Evolutionary conservation across 2,888 invertebrate genomes (phyloP).

Genomic region (Deroplatys truncata): DNA sequence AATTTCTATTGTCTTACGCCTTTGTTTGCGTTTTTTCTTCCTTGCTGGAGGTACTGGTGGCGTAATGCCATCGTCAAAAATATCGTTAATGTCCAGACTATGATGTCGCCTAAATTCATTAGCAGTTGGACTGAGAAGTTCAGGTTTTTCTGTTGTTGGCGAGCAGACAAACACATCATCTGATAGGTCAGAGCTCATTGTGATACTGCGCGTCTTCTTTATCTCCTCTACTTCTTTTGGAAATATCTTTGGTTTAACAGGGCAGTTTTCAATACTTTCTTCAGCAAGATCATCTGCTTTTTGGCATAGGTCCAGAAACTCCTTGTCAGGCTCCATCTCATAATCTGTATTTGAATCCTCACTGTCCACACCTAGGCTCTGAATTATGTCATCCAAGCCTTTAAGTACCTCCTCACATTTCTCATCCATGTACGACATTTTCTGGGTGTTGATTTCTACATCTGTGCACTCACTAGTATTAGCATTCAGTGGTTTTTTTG

Average conservation of each 20-base stretch:
- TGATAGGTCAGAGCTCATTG: conserved; percentile 20
- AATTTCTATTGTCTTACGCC: not conserved
- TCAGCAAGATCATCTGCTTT: not conserved
- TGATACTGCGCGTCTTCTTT: not conserved
- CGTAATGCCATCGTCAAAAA: conserved; percentile 26
- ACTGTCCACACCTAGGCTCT: not conserved
- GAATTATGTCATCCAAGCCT: not conserved
- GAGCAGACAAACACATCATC: conserved; percentile 22
- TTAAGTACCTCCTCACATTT: not conserved
- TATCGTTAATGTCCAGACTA: conserved; percentile 23
- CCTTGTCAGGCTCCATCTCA: not conserved
- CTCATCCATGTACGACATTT: not conserved
- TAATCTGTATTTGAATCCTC: not conserved
- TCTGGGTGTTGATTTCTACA: not conserved
- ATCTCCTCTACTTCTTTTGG: not conserved
- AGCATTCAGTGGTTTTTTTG: too few relatives aligned
- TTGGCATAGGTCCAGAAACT: not conserved
- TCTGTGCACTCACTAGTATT: too few relatives aligned
- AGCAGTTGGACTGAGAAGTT: not conserved
- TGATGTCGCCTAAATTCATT: not conserved
- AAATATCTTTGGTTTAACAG: not conserved
- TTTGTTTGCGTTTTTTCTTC: conserved; percentile 21
- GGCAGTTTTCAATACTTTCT: not conserved
- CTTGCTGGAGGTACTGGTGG: conserved; percentile 28
- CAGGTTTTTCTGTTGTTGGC: not conserved